Evolutionary conservation across 2,113 vertebrate species (phyloP).

Genomic region (Antechinus flavipes): DNA sequence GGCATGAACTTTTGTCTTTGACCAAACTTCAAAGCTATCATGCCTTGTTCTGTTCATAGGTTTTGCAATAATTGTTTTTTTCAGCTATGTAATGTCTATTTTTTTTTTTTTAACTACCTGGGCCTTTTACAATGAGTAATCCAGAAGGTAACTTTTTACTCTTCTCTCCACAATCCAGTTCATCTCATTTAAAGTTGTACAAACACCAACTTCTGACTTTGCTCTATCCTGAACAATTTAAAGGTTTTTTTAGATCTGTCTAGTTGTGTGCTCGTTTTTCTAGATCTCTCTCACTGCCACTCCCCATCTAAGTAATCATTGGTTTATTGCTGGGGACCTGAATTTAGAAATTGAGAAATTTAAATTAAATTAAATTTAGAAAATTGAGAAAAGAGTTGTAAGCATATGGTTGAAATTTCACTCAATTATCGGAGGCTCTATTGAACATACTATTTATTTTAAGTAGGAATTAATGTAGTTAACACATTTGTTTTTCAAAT

Average conservation of each 20-base stretch:
- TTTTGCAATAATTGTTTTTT: slow-evolving; percentile 88
- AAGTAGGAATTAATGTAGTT: background rate
- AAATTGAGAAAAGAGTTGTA: background rate
- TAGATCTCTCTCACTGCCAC: background rate
- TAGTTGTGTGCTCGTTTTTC: background rate
- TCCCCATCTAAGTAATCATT: background rate
- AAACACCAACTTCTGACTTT: background rate
- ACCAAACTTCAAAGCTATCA: slow-evolving; percentile 1
- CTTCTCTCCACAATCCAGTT: background rate
- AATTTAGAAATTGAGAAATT: background rate
- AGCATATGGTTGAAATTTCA: background rate
- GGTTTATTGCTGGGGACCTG: background rate
- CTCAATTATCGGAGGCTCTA: background rate
- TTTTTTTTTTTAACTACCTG: slow-evolving; percentile 81
- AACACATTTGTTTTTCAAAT: background rate
- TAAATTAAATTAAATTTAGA: background rate
- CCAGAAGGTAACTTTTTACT: slow-evolving; percentile 82
- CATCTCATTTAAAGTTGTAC: background rate
- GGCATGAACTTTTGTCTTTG: background rate
- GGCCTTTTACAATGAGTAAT: slow-evolving; percentile 88
- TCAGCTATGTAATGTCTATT: slow-evolving; percentile 88
- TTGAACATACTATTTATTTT: background rate
- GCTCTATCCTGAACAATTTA: too few relatives aligned
- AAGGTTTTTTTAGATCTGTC: too few relatives aligned
- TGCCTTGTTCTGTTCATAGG: slow-evolving; percentile 73